Conservation (phyloP, 2,113 vertebrate genomes). For the Alligator sinensis region DNA sequence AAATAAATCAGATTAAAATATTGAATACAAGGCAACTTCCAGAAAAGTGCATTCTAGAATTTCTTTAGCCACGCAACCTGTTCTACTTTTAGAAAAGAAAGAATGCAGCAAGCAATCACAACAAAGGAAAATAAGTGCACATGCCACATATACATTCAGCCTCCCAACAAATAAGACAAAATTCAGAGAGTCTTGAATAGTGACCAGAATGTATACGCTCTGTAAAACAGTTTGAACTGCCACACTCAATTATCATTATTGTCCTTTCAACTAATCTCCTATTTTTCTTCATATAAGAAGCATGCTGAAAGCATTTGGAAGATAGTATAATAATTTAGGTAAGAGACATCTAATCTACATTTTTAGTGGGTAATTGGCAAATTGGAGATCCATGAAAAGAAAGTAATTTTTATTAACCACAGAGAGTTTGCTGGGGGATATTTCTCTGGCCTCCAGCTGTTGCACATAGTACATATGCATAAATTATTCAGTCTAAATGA, state of each 20-base stretch:
- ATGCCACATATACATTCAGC: background rate
- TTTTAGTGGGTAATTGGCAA: conserved; percentile 45
- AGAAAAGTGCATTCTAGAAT: background rate
- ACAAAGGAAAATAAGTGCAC: background rate
- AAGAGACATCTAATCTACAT: conserved; percentile 27
- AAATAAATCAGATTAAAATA: background rate
- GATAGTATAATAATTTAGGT: background rate
- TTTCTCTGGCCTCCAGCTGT: background rate
- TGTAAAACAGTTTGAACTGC: background rate
- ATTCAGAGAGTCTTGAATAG: background rate
- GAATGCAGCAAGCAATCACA: background rate
- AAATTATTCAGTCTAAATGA: conserved; percentile 21
- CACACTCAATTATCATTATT: background rate
- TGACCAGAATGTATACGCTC: background rate
- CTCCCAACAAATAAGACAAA: background rate
- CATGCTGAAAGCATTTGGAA: background rate
- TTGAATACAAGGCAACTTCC: background rate
- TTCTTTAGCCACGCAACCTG: background rate
- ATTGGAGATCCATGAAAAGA: conserved; percentile 40
- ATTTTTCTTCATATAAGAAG: conserved; percentile 7
- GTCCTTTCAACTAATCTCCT: background rate
- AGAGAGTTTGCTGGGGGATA: background rate
- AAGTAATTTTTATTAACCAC: conserved; percentile 44
- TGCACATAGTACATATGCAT: background rate
- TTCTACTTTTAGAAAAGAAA: background rate